These are phyloP conservation scores for Mionectes olivaceus DNA, from an alignment of 2,797 vertebrate species.

Conservation along the genomic window DNA sequence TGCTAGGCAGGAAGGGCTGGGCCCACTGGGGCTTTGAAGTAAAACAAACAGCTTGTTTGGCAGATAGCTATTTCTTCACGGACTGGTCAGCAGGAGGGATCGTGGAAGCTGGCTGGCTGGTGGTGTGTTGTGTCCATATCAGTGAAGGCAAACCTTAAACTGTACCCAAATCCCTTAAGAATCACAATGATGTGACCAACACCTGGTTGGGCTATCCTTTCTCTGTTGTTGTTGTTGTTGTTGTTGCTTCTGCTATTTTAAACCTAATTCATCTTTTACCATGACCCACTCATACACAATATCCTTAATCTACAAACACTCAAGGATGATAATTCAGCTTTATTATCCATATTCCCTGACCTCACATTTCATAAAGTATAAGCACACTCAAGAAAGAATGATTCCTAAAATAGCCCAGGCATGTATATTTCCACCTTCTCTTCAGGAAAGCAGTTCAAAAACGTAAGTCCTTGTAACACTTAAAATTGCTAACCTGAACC, in stretches of 20 bases:
- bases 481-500: slow-evolving; percentile 50
- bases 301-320: slow-evolving; percentile 24
- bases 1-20: slow-evolving; percentile 43
- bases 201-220: neutral
- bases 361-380: neutral
- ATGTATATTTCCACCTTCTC: neutral
- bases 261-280: slow-evolving; percentile 2
- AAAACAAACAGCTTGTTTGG: slow-evolving; percentile 34
- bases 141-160: neutral
- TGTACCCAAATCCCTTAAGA: neutral
- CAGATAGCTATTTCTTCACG: neutral
- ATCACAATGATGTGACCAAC: accelerated
- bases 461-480: slow-evolving; percentile 5
- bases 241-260: neutral
- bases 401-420: slow-evolving; percentile 36
- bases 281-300: neutral
- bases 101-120: neutral
- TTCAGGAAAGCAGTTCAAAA: slow-evolving; percentile 24
- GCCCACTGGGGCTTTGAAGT: slow-evolving; percentile 10
- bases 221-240: neutral
- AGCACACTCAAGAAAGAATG: slow-evolving; percentile 12
- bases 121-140: neutral
- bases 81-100: neutral
- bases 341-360: neutral
- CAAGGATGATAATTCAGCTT: slow-evolving; percentile 13